Percentiles rank a stretch among this genome's conserved stretches.
Conservation (phyloP, 2,797 vertebrate genomes). For the Threskiornis aethiopicus region DNA sequence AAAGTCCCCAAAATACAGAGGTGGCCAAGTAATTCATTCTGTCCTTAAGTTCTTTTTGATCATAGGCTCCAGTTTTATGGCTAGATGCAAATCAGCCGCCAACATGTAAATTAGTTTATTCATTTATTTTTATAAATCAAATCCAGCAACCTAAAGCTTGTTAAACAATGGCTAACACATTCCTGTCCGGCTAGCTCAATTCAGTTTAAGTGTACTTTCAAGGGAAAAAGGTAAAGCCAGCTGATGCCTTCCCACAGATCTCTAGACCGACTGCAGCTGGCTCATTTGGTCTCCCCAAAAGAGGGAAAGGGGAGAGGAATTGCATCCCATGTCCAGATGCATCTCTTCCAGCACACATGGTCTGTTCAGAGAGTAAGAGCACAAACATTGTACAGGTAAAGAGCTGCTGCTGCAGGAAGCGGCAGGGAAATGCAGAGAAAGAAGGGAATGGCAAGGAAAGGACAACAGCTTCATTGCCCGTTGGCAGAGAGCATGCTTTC, state of each 20-base stretch:
- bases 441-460: background rate
- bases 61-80: background rate
- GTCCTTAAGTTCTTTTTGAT: background rate
- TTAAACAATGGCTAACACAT: background rate
- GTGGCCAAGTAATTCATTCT: background rate
- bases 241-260: background rate
- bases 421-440: background rate
- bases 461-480: background rate
- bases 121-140: background rate
- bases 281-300: background rate
- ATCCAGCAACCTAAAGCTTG: background rate
- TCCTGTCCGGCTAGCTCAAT: background rate
- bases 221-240: background rate
- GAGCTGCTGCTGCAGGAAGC: background rate
- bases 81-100: background rate
- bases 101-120: background rate
- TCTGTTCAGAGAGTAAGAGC: background rate
- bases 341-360: background rate
- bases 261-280: background rate
- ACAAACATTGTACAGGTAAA: background rate
- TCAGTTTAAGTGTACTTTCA: background rate
- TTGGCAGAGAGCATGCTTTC: background rate
- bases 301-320: background rate
- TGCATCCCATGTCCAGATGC: background rate
- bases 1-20: background rate